phyloP scores from a whole-genome alignment of 2,888 invertebrate genomes.

The Lordiphosa fenestrarum region DNA sequence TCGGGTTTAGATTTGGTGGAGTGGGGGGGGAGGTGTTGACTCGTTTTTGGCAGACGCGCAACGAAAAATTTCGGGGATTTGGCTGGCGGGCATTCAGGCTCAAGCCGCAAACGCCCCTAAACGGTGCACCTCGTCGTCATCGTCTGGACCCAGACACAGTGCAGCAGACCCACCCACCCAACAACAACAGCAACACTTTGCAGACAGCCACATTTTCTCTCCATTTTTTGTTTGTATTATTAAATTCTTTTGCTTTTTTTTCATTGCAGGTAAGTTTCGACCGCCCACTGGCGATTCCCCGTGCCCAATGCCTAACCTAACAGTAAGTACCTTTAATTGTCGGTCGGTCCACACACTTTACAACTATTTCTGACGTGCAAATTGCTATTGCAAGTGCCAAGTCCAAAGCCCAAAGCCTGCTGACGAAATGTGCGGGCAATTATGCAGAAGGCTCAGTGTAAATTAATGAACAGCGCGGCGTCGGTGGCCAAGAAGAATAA shows the following conservation, averaged over 20 bases:
- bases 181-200: neutral
- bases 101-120: constrained; percentile 15
- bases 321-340: constrained; percentile 50
- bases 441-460: constrained; percentile 44
- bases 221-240: constrained; percentile 32
- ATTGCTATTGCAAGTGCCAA: constrained; percentile 41
- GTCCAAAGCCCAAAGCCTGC: constrained; percentile 25
- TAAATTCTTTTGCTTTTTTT: constrained; percentile 21
- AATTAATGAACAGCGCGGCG: constrained; percentile 66
- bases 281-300: too few species aligned
- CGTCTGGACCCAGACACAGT: constrained; percentile 21
- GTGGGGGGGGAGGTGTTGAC: constrained; percentile 13
- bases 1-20: too few species aligned
- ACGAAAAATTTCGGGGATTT: constrained; percentile 39
- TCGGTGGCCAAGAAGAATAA: constrained; percentile 41
- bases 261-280: constrained; percentile 30
- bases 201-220: constrained; percentile 49
- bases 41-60: constrained; percentile 44
- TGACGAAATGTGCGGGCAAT: constrained; percentile 50
- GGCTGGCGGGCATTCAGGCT: constrained; percentile 4
- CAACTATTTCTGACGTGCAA: constrained; percentile 55
- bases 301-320: neutral
- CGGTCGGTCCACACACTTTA: constrained; percentile 39
- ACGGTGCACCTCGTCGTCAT: constrained; percentile 2
- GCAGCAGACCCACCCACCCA: neutral